Evolutionary conservation across 2,888 invertebrate species (phyloP), one percentile per base, ranked within the genome.

Genomic region (Electrophaes corylata): DNA sequence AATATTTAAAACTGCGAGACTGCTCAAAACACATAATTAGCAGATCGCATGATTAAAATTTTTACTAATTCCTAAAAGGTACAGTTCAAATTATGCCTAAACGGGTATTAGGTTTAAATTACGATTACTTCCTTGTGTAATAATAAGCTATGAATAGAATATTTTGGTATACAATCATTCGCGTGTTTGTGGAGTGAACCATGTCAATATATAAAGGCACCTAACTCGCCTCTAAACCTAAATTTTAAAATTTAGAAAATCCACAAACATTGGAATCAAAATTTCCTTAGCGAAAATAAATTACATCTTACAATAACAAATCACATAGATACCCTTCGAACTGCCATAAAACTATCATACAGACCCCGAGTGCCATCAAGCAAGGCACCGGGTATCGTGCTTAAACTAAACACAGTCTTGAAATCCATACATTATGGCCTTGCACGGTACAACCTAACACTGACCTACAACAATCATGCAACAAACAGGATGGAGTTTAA

Each of bases 361-460:
- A 56, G n/a, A n/a, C n/a, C 53, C 57, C 31, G 37, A 12, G 39
- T 8, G 16, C 52, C 44, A 3, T 31, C 4, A 41, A 19, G 35
- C 39, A 47, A 40, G 45, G 45, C 35, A 70, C 64, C 69, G 67
- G 69, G 62, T 66, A 69, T 60, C 44, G 66, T 64, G 69, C 84
- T 83, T 86, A 88, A 80, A 79, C 81, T 87, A 86, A 82, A 80
- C 82, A 81, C 90, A 91, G 90, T 90, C 90, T 91, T 88, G 76
- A 80, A 79, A 82, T 76, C 71, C 85, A 84, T 43, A 43, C 23
- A 81, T n/a, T n/a, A n/a, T 77, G 76, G 76, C 76, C 70, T 71
- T 51, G 49, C 40, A 49, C 40, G 18, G 53, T 68, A 80, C 81
- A 84, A 86, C 81, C 81, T 82, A 82, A 78, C 76, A 78, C 78